Conservation (phyloP, 2,888 invertebrate genomes). For the Uloborus plumipes region DNA sequence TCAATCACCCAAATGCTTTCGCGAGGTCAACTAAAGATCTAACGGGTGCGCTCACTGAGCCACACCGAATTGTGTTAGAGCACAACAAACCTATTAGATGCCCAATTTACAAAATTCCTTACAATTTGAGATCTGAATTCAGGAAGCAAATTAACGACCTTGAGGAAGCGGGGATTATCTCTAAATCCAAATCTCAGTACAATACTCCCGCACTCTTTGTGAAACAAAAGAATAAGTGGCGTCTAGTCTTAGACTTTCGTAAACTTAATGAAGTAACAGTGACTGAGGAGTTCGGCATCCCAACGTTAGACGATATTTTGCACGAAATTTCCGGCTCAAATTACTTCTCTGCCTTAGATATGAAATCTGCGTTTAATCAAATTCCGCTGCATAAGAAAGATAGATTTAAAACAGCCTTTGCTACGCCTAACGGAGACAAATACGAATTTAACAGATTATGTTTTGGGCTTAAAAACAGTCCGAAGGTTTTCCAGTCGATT, state of each 20-base stretch:
- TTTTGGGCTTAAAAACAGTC: background rate
- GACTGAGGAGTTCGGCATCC: too few species aligned
- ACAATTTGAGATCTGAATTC: background rate
- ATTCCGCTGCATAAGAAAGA: background rate
- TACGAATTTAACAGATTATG: background rate
- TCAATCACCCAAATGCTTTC: background rate
- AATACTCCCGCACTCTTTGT: background rate
- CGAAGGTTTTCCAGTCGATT: background rate
- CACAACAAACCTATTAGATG: background rate
- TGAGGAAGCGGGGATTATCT: background rate
- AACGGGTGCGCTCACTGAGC: too few species aligned
- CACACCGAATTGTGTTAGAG: too few species aligned
- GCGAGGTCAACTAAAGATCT: background rate
- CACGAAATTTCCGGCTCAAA: background rate
- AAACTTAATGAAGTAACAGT: background rate
- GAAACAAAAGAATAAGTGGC: constrained; percentile 2
- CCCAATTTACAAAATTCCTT: background rate
- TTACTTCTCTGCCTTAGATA: background rate
- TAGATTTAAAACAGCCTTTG: background rate
- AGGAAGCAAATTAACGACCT: background rate
- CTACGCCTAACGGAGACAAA: background rate
- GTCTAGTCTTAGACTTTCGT: constrained; percentile 1
- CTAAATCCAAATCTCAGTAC: background rate
- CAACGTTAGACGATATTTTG: too few species aligned
- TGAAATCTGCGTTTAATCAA: constrained; percentile 1